Evolutionary conservation across 2,888 invertebrate species (phyloP), one percentile per base, ranked within the genome.

Genomic region (Penaeus monodon): DNA sequence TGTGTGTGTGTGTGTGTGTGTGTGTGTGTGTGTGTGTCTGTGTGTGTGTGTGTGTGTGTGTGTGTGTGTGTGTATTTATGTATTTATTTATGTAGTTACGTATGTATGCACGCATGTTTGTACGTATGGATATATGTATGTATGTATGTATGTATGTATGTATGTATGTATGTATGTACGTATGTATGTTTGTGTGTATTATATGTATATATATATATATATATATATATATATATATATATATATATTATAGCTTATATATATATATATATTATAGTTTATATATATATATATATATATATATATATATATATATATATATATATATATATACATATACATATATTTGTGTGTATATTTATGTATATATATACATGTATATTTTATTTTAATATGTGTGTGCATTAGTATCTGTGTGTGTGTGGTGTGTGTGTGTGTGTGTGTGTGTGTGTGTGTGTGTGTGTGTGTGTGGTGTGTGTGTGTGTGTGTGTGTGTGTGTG

Each of bases 131-230:
- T 33, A 20, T 24, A 20, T 70, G 33, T 33, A 20, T 17, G 20
- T 33, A 4, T 17, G 7, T 33, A 2, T 2, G 27, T 29, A 27
- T n/a, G 8, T 70, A 24, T 24, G 14, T 70, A 33, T 33, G 33
- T 73, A 8, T 73, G 33, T 73, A 20, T 20, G 8, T 20, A 14
- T 33, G 20, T 14, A 7, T 73, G 22, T 73, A 7, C 14, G 2
- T 73, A 17, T 73, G 20, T 73, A 27, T 73, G 20, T 27, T n/a
- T 73, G 20, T 33, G n/a, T 73, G n/a, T 17, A 73, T n/a, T 78
- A 78, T 78, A 78, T 78, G 63, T 78, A 78, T 78, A 78, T 78
- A 78, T 78, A 79, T 79, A 80, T 80, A 80, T 80, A 80, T 80
- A 80, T 80, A 80, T 80, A 80, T 79, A 79, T 79, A 79, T 79